Evolutionary conservation across 2,797 vertebrate genomes (phyloP).

Genomic region (Rhinella marina): DNA sequence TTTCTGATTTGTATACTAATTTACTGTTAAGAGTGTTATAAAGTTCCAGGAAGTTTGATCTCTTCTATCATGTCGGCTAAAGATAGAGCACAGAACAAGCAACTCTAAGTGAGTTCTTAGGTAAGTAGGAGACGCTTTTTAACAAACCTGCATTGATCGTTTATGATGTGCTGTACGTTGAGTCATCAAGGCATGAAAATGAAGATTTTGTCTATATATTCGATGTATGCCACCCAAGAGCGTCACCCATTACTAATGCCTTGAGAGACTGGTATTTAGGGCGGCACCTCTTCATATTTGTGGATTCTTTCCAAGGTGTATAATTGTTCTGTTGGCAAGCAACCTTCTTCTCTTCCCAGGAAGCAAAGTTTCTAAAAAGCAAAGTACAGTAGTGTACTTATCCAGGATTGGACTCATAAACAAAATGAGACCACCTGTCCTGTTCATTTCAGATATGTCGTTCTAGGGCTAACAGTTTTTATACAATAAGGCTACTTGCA

Average conservation of each 20-base stretch:
- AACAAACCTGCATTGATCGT: conserved; percentile 35
- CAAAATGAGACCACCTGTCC: conserved; percentile 10
- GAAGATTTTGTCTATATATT: conserved; percentile 20
- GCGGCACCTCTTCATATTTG: conserved; percentile 50
- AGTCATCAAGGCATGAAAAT: background rate
- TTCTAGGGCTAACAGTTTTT: background rate
- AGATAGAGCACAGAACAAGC: background rate
- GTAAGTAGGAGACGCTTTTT: background rate
- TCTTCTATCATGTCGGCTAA: background rate
- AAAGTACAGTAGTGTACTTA: background rate
- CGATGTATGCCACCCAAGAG: conserved; percentile 36
- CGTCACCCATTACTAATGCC: conserved; percentile 47
- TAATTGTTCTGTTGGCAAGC: conserved; percentile 54
- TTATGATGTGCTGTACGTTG: background rate
- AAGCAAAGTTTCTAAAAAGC: conserved; percentile 56
- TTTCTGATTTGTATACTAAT: conserved; percentile 14
- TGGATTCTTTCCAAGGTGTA: conserved; percentile 55
- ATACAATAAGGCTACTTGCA: background rate
- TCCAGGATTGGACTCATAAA: background rate
- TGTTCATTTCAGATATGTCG: background rate
- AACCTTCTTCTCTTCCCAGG: conserved; percentile 44
- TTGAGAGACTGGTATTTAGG: conserved; percentile 50
- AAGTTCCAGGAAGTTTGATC: conserved; percentile 2
- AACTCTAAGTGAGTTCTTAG: conserved; percentile 6
- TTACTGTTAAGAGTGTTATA: background rate